A percentile compares a stretch with the other conserved stretches of the same genome.
phyloP scores from a whole-genome alignment of 2,888 invertebrate genomes.

The Leucozona laternaria region DNA sequence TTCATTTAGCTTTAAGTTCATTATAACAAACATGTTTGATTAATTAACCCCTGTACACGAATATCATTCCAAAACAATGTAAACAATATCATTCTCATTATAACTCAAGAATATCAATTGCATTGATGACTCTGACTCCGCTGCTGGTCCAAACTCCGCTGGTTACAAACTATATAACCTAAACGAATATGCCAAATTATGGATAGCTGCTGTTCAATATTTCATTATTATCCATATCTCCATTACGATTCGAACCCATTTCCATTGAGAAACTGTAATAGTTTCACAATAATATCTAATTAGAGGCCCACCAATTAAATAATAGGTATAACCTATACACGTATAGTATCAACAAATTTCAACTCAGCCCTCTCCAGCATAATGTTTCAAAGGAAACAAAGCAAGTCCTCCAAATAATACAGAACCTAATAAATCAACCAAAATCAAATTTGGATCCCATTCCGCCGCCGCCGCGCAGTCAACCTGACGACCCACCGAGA shows the following conservation, averaged over 20 bases:
- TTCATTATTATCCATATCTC: constrained; percentile 32
- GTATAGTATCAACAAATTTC: constrained; percentile 36
- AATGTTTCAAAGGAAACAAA: constrained; percentile 33
- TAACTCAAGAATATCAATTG: constrained; percentile 24
- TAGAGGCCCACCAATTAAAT: constrained; percentile 30
- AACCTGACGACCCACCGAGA: background rate
- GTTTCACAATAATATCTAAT: constrained; percentile 56
- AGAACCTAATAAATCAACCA: constrained; percentile 40
- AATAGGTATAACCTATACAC: background rate
- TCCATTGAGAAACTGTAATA: constrained; percentile 25
- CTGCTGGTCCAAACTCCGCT: no score
- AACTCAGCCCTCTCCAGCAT: constrained; percentile 23
- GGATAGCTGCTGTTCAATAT: constrained; percentile 25
- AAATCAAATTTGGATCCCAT: constrained; percentile 34
- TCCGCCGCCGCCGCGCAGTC: no score
- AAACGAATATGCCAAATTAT: background rate
- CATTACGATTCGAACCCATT: constrained; percentile 26
- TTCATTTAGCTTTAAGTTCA: background rate
- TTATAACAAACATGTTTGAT: constrained; percentile 1
- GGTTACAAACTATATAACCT: constrained; percentile 1
- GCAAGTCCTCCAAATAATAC: constrained; percentile 35
- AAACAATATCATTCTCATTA: constrained; percentile 32
- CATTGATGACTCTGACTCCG: constrained; percentile 2
- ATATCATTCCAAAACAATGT: constrained; percentile 7
- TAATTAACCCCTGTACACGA: constrained; percentile 6